Evolutionary conservation across 2,888 invertebrate species (phyloP).

Genomic region (Eupithecia tripunctaria): DNA sequence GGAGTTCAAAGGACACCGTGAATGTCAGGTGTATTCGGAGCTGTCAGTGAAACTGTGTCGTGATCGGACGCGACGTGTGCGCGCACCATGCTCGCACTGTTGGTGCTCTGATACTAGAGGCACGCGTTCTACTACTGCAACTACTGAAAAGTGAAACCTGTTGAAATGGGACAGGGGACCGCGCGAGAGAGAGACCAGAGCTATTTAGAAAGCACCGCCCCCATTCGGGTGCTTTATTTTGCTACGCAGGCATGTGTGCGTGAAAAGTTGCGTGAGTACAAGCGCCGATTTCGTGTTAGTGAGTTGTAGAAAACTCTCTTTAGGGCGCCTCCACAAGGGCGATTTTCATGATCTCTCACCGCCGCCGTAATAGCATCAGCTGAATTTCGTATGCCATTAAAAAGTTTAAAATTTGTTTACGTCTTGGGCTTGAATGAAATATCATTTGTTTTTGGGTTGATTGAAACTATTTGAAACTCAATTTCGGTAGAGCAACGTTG

Average conservation of each 20-base stretch:
- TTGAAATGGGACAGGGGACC: conserved; percentile 80
- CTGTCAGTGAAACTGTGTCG: conserved; percentile 81
- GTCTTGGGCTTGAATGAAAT: conserved; percentile 32
- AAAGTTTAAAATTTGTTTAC: conserved; percentile 44
- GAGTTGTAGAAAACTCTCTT: conserved; percentile 82
- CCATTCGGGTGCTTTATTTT: conserved; percentile 77
- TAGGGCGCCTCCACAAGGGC: conserved; percentile 76
- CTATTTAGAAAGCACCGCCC: conserved; percentile 53
- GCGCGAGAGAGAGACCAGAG: conserved; percentile 66
- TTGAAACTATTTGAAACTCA: conserved; percentile 4
- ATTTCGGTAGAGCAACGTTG: not conserved
- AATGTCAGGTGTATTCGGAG: conserved; percentile 76
- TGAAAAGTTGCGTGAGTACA: conserved; percentile 78
- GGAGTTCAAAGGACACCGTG: conserved; percentile 66
- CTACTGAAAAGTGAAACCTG: conserved; percentile 83
- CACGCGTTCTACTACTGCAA: conserved; percentile 80
- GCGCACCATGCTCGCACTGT: conserved; percentile 78
- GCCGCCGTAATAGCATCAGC: conserved; percentile 60
- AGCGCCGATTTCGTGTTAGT: conserved; percentile 74
- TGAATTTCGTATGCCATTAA: conserved; percentile 53
- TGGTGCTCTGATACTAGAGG: conserved; percentile 81
- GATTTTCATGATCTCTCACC: conserved; percentile 68
- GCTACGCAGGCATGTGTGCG: conserved; percentile 74
- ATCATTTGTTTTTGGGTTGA: conserved; percentile 21
- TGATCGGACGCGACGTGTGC: conserved; percentile 77